Conservation (phyloP, 1,140 invertebrate species). For the Eriocheir sinensis region DNA sequence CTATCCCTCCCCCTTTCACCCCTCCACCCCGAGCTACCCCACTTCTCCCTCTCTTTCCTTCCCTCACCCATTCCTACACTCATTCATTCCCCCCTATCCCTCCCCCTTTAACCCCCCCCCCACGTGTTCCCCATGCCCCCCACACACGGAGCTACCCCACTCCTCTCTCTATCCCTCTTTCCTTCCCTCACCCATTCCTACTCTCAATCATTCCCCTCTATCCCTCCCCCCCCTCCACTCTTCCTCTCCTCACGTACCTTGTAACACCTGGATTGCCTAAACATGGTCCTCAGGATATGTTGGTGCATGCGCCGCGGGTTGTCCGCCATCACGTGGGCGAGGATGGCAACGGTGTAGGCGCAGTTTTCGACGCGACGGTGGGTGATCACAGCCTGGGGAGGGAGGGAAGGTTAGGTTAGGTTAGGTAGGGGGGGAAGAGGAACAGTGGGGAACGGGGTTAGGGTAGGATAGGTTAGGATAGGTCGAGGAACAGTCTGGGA, state of each 20-base stretch:
- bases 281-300: conserved; percentile 68
- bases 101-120: no score
- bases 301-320: conserved; percentile 67
- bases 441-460: no score
- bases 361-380: conserved; percentile 64
- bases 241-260: conserved; percentile 33
- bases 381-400: conserved; percentile 64
- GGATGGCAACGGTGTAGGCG: conserved; percentile 44
- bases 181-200: neutral
- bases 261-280: conserved; percentile 72
- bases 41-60: no score
- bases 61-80: no score
- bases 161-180: no score
- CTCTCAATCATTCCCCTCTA: neutral
- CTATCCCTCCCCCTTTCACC: no score
- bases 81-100: no score
- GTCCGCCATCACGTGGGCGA: conserved; percentile 63
- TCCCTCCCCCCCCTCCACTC: no score
- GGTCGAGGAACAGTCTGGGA: conserved; percentile 70
- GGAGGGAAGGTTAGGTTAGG: no score
- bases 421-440: no score
- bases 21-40: no score
- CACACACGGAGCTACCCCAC: neutral
- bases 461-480: no score
- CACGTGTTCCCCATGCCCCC: neutral